Evolutionary conservation across 2,888 invertebrate species (phyloP).

Genomic region (Ypsolopha sequella): DNA sequence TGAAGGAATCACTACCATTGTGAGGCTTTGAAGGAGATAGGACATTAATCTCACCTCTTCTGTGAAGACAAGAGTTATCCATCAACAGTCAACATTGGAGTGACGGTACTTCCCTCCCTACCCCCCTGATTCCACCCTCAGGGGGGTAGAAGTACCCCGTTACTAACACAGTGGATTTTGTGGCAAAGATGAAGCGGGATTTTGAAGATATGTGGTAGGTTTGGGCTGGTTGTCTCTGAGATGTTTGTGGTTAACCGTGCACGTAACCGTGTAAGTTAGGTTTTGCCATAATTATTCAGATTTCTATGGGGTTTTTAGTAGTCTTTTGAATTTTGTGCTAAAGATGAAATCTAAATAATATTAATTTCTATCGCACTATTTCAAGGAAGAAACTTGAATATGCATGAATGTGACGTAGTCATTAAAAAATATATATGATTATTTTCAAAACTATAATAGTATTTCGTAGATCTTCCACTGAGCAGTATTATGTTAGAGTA

Average conservation of each 20-base stretch:
- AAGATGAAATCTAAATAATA: background rate
- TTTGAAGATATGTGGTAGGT: constrained; percentile 10
- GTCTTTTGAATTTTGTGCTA: background rate
- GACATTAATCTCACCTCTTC: constrained; percentile 65
- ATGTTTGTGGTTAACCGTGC: too few relatives aligned
- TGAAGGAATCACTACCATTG: constrained; percentile 3
- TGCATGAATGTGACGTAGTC: too few relatives aligned
- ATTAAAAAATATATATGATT: too few relatives aligned
- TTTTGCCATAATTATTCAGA: too few relatives aligned
- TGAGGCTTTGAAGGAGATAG: constrained; percentile 18
- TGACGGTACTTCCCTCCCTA: constrained; percentile 31
- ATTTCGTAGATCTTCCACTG: too few relatives aligned
- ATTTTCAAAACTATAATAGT: too few relatives aligned
- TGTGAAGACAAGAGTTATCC: constrained; percentile 64
- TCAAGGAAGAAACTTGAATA: too few relatives aligned
- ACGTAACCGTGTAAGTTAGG: too few relatives aligned
- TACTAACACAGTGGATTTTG: constrained; percentile 35
- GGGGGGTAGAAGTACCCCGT: constrained; percentile 6
- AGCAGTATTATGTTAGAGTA: too few relatives aligned
- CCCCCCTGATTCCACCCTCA: constrained; percentile 11
- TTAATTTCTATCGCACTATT: too few relatives aligned
- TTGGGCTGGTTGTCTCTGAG: background rate
- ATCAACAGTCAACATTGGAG: constrained; percentile 70
- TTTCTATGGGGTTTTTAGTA: too few relatives aligned
- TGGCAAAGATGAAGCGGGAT: constrained; percentile 34